Percentiles rank a stretch among this genome's conserved stretches.
Evolutionary conservation across 2,888 invertebrate genomes (phyloP).

Genomic region (Formica aserva): DNA sequence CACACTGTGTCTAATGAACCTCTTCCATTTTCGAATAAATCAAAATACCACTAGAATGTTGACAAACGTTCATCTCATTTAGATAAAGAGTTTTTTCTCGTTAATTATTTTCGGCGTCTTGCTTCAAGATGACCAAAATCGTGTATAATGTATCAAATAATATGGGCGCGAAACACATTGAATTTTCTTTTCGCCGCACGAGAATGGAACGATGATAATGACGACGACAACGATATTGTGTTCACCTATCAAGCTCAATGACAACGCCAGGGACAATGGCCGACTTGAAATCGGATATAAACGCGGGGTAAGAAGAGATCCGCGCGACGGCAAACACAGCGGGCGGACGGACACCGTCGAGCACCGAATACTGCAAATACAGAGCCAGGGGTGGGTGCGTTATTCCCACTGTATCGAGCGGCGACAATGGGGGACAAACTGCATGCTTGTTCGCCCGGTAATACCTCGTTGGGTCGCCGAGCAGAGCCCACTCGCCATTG

Average conservation of each 20-base stretch:
- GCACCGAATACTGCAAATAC: conserved; percentile 77
- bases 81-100: not conserved
- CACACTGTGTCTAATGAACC: too few species aligned
- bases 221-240: conserved; percentile 57
- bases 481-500: conserved; percentile 80
- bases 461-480: conserved; percentile 82
- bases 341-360: conserved; percentile 70
- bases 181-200: not conserved
- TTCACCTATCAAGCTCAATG: conserved; percentile 57
- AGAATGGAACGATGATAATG: not conserved
- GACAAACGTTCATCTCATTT: not conserved
- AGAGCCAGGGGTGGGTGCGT: conserved; percentile 76
- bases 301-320: conserved; percentile 70
- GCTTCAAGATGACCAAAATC: not conserved
- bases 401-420: conserved; percentile 81
- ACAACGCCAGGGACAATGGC: conserved; percentile 68
- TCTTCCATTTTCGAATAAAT: not conserved
- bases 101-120: not conserved
- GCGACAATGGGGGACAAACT: conserved; percentile 83
- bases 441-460: conserved; percentile 82
- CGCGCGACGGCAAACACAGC: conserved; percentile 70
- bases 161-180: not conserved
- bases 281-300: conserved; percentile 75
- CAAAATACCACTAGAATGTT: not conserved
- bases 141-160: not conserved